Conservation (phyloP, 2,797 vertebrate genomes). For the Melanogrammus aeglefinus region DNA sequence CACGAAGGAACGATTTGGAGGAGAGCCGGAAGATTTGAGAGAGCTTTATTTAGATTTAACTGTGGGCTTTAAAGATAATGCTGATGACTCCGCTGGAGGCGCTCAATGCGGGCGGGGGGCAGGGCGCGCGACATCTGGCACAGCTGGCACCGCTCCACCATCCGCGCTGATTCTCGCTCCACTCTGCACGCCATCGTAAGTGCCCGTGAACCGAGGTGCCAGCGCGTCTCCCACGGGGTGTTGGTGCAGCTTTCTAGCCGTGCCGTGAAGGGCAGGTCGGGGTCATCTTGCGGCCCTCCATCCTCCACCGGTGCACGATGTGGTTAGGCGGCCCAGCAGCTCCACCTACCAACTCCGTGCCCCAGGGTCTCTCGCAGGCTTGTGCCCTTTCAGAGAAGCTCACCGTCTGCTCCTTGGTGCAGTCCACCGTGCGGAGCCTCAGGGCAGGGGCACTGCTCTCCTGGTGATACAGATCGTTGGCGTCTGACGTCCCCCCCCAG, state of each 20-base stretch:
- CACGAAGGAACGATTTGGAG: background rate
- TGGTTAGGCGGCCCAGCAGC: slow-evolving; percentile 62
- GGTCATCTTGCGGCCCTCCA: slow-evolving; percentile 71
- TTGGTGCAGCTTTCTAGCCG: slow-evolving; percentile 68
- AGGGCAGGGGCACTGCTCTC: slow-evolving; percentile 65
- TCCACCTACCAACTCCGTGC: slow-evolving; percentile 57
- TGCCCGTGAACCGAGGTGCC: slow-evolving; percentile 65
- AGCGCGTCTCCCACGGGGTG: slow-evolving; percentile 61
- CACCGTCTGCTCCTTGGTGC: slow-evolving; percentile 65
- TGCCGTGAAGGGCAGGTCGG: slow-evolving; percentile 65
- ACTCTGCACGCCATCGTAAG: slow-evolving; percentile 61
- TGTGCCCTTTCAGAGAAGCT: slow-evolving; percentile 68
- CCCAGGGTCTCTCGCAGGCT: slow-evolving; percentile 54
- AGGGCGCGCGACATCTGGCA: slow-evolving; percentile 50
- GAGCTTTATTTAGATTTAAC: background rate
- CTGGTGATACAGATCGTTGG: slow-evolving; percentile 67
- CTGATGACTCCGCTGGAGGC: too few relatives aligned
- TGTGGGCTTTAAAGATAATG: background rate
- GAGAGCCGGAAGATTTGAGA: background rate
- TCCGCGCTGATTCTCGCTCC: slow-evolving; percentile 63
- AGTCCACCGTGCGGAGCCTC: slow-evolving; percentile 49
- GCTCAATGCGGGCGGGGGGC: background rate
- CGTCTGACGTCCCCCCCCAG: slow-evolving; percentile 60
- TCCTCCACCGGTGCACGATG: slow-evolving; percentile 63
- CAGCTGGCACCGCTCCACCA: slow-evolving; percentile 67